Conservation (phyloP, 2,797 vertebrate species). For the Choloepus didactylus region DNA sequence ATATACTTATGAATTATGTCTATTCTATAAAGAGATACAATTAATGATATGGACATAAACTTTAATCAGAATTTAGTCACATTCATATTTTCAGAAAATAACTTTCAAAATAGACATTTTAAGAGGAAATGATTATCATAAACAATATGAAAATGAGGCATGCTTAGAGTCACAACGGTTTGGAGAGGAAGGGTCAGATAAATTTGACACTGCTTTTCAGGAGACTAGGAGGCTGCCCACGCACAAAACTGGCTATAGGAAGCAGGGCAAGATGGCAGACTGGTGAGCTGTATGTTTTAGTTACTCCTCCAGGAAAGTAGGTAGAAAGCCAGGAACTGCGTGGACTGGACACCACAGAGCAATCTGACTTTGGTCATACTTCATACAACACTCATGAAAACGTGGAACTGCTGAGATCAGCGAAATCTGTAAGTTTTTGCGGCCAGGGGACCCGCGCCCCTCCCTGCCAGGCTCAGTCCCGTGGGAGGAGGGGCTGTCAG, state of each 20-base stretch:
- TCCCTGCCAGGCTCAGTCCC: no score
- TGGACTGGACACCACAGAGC: no score
- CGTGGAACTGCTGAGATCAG: no score
- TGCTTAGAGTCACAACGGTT: not conserved
- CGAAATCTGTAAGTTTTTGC: no score
- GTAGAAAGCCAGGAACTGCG: no score
- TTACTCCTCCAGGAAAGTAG: no score
- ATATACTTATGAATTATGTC: not conserved
- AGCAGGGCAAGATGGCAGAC: no score
- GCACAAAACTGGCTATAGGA: not conserved
- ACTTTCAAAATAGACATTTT: not conserved
- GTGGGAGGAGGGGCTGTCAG: no score
- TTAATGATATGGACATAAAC: not conserved
- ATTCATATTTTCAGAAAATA: slow-evolving; percentile 32
- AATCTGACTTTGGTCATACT: no score
- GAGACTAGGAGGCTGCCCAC: not conserved
- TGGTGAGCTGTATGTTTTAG: no score
- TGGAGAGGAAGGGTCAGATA: not conserved
- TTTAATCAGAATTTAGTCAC: not conserved
- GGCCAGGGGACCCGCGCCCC: no score
- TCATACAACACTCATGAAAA: no score
- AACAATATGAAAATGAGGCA: not conserved
- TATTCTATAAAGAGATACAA: not conserved
- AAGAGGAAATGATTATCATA: not conserved
- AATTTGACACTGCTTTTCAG: not conserved